Percentiles rank a stretch among this genome's conserved stretches.
Evolutionary conservation across 2,888 invertebrate species (phyloP).

Genomic region (Drosophila borealis): DNA sequence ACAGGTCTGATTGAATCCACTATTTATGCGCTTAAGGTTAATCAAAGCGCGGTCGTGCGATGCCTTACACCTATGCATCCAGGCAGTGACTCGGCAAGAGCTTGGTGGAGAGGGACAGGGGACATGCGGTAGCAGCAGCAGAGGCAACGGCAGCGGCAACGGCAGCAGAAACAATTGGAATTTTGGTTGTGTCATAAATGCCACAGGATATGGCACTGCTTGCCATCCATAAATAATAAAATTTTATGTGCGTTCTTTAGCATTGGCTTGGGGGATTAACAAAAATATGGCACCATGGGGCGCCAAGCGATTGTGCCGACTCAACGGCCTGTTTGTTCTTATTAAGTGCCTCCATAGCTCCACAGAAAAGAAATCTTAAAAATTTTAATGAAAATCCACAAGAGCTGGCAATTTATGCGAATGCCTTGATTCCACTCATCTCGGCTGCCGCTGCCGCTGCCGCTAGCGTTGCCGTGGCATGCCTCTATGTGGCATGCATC

Average conservation of each 20-base stretch:
- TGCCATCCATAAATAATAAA: conserved; percentile 80
- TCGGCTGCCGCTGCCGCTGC: not conserved
- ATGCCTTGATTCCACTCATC: conserved; percentile 25
- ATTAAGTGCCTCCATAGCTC: conserved; percentile 54
- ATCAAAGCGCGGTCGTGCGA: conserved; percentile 79
- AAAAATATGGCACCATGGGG: conserved; percentile 73
- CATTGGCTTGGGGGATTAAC: conserved; percentile 76
- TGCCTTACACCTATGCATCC: conserved; percentile 70
- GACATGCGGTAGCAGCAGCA: conserved; percentile 26
- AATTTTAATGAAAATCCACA: conserved; percentile 75
- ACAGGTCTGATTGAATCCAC: conserved; percentile 81
- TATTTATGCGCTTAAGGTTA: conserved; percentile 82
- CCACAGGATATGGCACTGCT: conserved; percentile 73
- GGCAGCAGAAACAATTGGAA: conserved; percentile 76
- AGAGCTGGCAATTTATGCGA: conserved; percentile 64
- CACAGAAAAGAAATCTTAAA: conserved; percentile 60
- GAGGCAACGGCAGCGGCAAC: conserved; percentile 25
- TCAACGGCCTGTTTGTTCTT: conserved; percentile 81
- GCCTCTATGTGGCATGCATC: conserved; percentile 33
- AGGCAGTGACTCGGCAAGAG: conserved; percentile 25
- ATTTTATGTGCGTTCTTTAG: conserved; percentile 72
- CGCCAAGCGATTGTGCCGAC: conserved; percentile 80
- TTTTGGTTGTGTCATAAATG: conserved; percentile 79
- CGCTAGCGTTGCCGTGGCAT: not conserved
- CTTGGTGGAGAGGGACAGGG: conserved; percentile 1